A percentile compares a stretch with the other conserved stretches of the same genome.
Conservation (phyloP, 2,113 vertebrate species). For the Asarcornis scutulata region DNA sequence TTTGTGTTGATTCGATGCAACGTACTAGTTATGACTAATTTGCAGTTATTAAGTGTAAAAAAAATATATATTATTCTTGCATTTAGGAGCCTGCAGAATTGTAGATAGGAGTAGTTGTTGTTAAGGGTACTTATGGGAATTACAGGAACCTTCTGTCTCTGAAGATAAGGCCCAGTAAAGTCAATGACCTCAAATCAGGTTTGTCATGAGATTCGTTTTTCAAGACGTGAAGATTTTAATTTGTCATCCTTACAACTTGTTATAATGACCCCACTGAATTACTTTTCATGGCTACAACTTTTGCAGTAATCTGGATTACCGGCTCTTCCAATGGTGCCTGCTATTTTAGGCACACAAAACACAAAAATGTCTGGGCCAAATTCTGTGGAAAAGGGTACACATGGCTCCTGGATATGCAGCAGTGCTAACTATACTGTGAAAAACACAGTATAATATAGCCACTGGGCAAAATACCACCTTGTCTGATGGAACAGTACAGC, state of each 20-base stretch:
- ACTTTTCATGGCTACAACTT: not conserved
- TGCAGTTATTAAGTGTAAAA: not conserved
- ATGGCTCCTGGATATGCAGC: not conserved
- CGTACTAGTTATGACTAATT: not conserved
- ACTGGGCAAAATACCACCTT: not conserved
- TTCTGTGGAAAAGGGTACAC: not conserved
- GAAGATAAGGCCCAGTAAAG: not conserved
- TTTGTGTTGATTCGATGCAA: slow-evolving; percentile 26
- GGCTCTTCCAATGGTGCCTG: not conserved
- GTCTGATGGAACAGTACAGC: not conserved
- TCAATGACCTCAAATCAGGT: not conserved
- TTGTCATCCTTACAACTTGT: not conserved
- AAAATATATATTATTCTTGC: not conserved
- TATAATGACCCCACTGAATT: not conserved
- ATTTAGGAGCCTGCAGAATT: not conserved
- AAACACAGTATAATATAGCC: not conserved
- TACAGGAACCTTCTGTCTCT: not conserved
- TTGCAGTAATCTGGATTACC: not conserved
- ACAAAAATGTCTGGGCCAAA: not conserved
- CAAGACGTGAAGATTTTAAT: not conserved
- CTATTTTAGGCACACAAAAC: not conserved
- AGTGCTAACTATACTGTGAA: not conserved
- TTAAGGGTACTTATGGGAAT: not conserved
- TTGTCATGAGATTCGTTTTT: not conserved
- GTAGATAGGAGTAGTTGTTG: not conserved